Base-by-base conservation (phyloP, 2,888 invertebrate species). In the Macrostomum cliftonense region DNA sequence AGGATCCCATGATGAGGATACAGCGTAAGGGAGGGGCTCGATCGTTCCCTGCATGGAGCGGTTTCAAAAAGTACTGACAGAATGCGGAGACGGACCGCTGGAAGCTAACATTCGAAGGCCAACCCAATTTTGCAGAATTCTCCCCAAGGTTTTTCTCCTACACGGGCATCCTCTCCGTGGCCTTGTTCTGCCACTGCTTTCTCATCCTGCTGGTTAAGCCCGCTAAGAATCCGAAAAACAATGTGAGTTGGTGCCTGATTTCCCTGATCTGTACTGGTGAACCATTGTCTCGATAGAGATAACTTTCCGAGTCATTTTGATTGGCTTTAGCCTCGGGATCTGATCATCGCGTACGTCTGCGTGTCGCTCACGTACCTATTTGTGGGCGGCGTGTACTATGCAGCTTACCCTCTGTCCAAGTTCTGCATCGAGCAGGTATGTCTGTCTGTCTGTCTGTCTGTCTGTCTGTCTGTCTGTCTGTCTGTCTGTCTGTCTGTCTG, bases 161-260 rank as follows among this genome's bases (percentile, higher is more conserved):
- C 38, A 73, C 73, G 12, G 76, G 75, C 17, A 71, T 74, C 1
- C 62, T 75, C 37, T 81, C 86, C 0, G 71, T 89, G 42, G 85
- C 86, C 16, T 83, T 82, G 70, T 89, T 88, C 67, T 84, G 88
- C 56, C 88, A 89, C 70, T 88, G 88, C 63, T 85, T 85, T 57
- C 80, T 88, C 51, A 78, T 87, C 43, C 82, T 84, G 0, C 78
- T 89, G 44, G 80, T 86, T 78, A 76, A 79, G 52, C 83, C 80
- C 60, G 87, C 88, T 65, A 76, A 75, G 43, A 68, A 80, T 56
- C 87, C 83, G 61, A 78, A 82, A 58, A 82, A 85, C 56, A 88
- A 87, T 72, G 87, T 84, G 71, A 78, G 78, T 71, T 28, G 9
- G 28, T 28, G 28, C 4, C 5, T 28, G 28, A 28, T n/a, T n/a